Evolutionary conservation across 2,797 vertebrate genomes (phyloP), one percentile per base, ranked within the genome.

Genomic region (Poeciliopsis paucimaculata): DNA sequence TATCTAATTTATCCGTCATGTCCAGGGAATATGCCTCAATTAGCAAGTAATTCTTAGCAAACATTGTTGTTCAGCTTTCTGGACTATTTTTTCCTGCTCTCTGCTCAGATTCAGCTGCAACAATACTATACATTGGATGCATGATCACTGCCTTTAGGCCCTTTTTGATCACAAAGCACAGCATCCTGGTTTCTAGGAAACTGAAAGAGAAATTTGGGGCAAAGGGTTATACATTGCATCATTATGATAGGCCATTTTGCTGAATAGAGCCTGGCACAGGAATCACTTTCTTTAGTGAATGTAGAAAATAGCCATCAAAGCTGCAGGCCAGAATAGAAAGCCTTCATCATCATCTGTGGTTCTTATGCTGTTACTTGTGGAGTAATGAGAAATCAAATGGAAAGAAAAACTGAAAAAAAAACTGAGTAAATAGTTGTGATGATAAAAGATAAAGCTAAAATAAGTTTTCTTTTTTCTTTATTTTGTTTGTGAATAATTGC

Each of bases 1-100:
- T 94, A 86, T 84, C 85, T 94, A 92, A 95, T 95, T 95, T 93
- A 91, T 93, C 90, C 90, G 92, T 95, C 93, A 92, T 87, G 91
- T 91, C 75, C 73, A 49, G 77, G 86, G 88, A 91, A 93, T 91
- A 90, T 87, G 91, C 93, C 82, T 93, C 92, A 95, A 95, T 95
- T 95, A 95, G 84, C 89, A 93, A 94, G 94, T 93, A 66, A 91
- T 95, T 94, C 94, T 92, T 86, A 79, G 81, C 90, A 92, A 92
- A 94, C 72, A 82, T 87, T 90, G 90, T 93, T 93, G 91, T 94
- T 94, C 82, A 16, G 87, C 84, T 90, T 88, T 87, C 82, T 83
- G 87, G 75, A 82, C 83, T 83, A 71, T 60, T 90, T 93, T 91
- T 90, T 89, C 78, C 74, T 84, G 64, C 86, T 88, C 81, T 87